Evolutionary conservation across 2,113 vertebrate genomes (phyloP), one percentile per base, ranked within the genome.

Genomic region (Oreamnos americanus): DNA sequence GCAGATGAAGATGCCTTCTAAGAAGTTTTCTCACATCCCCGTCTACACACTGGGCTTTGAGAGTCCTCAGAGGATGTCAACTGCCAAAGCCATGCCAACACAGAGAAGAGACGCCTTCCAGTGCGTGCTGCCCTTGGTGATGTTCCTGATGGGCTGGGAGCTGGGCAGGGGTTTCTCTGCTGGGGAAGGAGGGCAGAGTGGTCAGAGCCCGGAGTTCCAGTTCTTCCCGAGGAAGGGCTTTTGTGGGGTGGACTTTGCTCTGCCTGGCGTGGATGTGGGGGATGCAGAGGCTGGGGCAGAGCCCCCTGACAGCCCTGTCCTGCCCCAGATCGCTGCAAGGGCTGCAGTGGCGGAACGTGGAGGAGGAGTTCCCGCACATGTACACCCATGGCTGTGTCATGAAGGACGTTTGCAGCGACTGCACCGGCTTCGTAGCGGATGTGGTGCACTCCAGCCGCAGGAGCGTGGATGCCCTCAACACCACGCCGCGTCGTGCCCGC

Each of bases 1-100:
- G 58, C 98, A 99, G 99, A 99, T 99, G 99, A 99, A 99, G 99
- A 99, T 99, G 92, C 99, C 99, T 82, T 99, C 99, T 6, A 99
- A 99, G 99, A 99, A 99, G 99, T 98, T 99, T 97, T 99, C 99
- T 23, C 99, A 99, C 97, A 99, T 99, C 97, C 99, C 99, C 0
- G 99, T 99, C 87, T 99, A 99, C 86, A 99, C 99, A 0, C 98
- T 99, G 96, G 99, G 99, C 85, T 99, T 99, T 55, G 99, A 99
- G 97, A 99, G 98, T 98, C 98, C 98, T 53, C 98, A 92, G 0
- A 98, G 97, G 90, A 91, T 91, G 0, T 93, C 98, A 71, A 58
- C 95, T 49, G 96, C 99, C 97, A 99, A 98, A 47, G 98, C 98
- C 49, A 96, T 96, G 28, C 98, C 98, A 0, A 95, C 98, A 47